A percentile compares a stretch with the other conserved stretches of the same genome.
Conservation (phyloP, 2,888 invertebrate species). For the Xanthia togata region DNA sequence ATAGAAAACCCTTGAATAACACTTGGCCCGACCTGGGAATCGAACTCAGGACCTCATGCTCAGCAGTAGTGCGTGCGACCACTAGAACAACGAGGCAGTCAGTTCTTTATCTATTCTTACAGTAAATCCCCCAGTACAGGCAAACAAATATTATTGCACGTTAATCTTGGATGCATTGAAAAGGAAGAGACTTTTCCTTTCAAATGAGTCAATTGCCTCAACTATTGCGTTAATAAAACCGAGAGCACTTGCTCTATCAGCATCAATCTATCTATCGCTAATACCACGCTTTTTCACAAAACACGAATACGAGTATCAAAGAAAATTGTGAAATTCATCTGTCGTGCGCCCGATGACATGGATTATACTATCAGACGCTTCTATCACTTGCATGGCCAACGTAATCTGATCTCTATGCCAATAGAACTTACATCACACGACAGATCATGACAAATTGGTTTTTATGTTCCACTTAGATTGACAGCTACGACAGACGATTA, state of each 20-base stretch:
- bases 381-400: slow-evolving; percentile 55
- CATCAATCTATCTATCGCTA: slow-evolving; percentile 29
- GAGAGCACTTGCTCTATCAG: slow-evolving; percentile 28
- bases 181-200: slow-evolving; percentile 34
- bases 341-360: slow-evolving; percentile 71
- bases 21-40: too few species aligned
- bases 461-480: slow-evolving; percentile 49
- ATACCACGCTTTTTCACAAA: slow-evolving; percentile 44
- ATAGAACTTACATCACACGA: slow-evolving; percentile 32
- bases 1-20: too few species aligned
- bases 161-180: too few species aligned
- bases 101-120: too few species aligned
- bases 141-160: neutral
- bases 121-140: too few species aligned
- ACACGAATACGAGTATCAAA: slow-evolving; percentile 51
- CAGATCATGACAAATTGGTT: slow-evolving; percentile 50
- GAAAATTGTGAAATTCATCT: slow-evolving; percentile 70
- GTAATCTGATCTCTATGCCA: slow-evolving; percentile 37
- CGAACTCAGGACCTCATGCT: too few species aligned
- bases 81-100: too few species aligned
- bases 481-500: slow-evolving; percentile 57
- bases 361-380: slow-evolving; percentile 64
- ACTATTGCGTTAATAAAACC: slow-evolving; percentile 30
- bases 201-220: slow-evolving; percentile 26
- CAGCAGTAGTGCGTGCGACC: too few species aligned